A percentile compares a stretch with the other conserved stretches of the same genome.
Conservation (phyloP, 2,113 vertebrate species). For the Colius striatus region DNA sequence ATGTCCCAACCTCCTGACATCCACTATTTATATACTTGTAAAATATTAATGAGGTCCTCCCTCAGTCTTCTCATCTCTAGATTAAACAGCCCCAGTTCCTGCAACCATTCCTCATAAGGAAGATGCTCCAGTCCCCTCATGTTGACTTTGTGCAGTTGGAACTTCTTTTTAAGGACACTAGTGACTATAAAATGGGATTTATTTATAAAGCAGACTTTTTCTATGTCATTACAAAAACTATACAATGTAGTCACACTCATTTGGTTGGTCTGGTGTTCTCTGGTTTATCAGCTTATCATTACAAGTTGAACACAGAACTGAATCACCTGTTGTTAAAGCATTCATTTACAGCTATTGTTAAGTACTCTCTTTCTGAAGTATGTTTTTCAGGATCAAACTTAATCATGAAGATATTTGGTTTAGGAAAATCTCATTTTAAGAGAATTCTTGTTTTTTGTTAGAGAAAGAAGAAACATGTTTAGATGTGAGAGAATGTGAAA, state of each 20-base stretch:
- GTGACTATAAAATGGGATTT: background rate
- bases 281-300: background rate
- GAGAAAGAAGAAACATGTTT: background rate
- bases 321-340: background rate
- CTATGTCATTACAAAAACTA: background rate
- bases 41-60: no score
- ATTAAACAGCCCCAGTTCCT: no score
- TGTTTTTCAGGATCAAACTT: background rate
- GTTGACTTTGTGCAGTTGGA: background rate
- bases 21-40: no score
- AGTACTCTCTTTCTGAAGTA: background rate
- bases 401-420: accelerated
- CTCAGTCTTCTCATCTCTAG: no score
- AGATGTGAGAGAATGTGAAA: background rate
- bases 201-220: background rate
- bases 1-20: no score
- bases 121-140: no score
- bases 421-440: background rate
- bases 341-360: background rate
- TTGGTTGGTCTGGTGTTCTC: background rate
- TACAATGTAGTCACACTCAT: background rate
- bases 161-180: background rate
- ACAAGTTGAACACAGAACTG: background rate
- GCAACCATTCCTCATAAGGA: no score
- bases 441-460: background rate